phyloP scores from a whole-genome alignment of 2,797 vertebrate species.

The Paedocypris micromegethes region DNA sequence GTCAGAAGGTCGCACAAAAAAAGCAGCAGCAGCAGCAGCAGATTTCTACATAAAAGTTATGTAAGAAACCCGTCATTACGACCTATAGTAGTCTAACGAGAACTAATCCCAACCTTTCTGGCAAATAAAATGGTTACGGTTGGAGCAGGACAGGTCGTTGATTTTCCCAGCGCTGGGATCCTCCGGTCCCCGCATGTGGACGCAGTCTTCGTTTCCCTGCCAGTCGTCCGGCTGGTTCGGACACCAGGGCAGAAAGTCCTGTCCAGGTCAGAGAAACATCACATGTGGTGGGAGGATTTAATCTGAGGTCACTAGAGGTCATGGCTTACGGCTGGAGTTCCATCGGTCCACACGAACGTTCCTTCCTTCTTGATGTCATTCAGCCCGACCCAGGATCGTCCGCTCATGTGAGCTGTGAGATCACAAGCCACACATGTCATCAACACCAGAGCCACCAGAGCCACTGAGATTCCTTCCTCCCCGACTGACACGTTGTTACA shows the following conservation, averaged over 20 bases:
- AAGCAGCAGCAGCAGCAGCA: too few relatives aligned
- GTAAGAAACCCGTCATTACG: too few relatives aligned
- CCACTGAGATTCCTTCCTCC: too few relatives aligned
- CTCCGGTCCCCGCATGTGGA: constrained; percentile 54
- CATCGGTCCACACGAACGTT: constrained; percentile 60
- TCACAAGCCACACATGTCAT: too few relatives aligned
- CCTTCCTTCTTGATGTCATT: constrained; percentile 61
- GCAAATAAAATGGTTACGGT: constrained; percentile 63
- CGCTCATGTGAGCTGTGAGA: constrained; percentile 68
- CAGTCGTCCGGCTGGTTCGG: constrained; percentile 67
- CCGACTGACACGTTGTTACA: not conserved
- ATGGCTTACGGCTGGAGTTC: constrained; percentile 56
- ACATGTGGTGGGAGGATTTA: not conserved
- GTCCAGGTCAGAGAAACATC: constrained; percentile 1
- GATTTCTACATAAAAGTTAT: too few relatives aligned
- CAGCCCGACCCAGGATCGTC: constrained; percentile 65
- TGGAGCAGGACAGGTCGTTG: constrained; percentile 62
- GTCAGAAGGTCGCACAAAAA: too few relatives aligned
- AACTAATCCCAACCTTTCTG: constrained; percentile 62
- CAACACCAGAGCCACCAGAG: too few relatives aligned
- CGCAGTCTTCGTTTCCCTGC: constrained; percentile 66
- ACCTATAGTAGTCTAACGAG: not conserved
- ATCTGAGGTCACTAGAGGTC: not conserved
- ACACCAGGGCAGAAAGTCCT: constrained; percentile 63
- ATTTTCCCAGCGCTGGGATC: constrained; percentile 53